phyloP scores from a whole-genome alignment of 30 jellyfish, hydroid and myxozoan species.

The Clytia hemisphaerica region DNA sequence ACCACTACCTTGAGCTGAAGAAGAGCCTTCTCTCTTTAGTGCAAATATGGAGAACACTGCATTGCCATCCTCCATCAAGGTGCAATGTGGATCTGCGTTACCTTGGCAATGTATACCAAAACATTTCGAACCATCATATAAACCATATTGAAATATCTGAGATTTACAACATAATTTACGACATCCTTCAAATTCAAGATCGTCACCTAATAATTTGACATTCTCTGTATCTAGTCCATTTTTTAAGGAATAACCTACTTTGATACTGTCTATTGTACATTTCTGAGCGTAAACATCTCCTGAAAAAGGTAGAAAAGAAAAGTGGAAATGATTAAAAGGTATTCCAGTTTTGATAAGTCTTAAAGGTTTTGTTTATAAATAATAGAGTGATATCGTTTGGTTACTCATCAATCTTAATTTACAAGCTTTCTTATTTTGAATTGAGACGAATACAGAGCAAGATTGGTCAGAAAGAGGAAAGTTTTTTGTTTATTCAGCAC shows the following conservation, averaged over 20 bases:
- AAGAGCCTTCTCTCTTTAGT: too few species aligned
- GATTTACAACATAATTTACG: constrained; percentile 17
- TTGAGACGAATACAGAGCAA: too few species aligned
- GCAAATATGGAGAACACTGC: constrained; percentile 33
- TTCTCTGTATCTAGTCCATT: constrained; percentile 21
- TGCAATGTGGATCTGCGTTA: constrained; percentile 17
- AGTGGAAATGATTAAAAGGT: too few species aligned
- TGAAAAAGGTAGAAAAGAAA: too few species aligned
- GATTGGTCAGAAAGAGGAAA: too few species aligned
- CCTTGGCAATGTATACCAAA: constrained; percentile 21
- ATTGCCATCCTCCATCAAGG: constrained; percentile 27
- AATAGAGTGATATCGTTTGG: too few species aligned
- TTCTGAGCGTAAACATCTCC: background rate
- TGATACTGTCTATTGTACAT: constrained; percentile 19
- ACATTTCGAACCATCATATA: constrained; percentile 30
- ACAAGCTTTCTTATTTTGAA: too few species aligned
- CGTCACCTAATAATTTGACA: constrained; percentile 16
- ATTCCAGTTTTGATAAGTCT: too few species aligned
- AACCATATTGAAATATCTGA: constrained; percentile 12
- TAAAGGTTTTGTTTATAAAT: too few species aligned
- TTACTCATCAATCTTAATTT: too few species aligned
- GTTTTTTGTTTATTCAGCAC: too few species aligned
- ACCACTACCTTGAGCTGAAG: too few species aligned
- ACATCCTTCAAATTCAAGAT: constrained; percentile 11
- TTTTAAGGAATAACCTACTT: constrained; percentile 26